Conservation (phyloP, 2,888 invertebrate genomes). For the Allygus modestus region DNA sequence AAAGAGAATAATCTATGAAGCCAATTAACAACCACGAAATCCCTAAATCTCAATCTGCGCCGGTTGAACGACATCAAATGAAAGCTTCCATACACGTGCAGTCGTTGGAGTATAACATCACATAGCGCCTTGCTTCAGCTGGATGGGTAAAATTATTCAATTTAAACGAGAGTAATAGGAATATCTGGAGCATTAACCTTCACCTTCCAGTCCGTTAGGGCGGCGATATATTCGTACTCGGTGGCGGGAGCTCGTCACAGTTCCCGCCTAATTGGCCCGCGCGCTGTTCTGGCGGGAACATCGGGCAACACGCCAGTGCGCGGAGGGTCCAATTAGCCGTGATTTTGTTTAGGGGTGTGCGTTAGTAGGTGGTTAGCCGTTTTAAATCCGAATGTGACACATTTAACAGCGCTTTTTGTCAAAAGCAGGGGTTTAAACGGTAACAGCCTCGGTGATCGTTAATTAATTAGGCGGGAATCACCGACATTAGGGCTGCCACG, state of each 20-base stretch:
- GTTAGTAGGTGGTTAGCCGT: not conserved
- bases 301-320: not conserved
- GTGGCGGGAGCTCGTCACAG: not conserved
- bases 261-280: conserved; percentile 30
- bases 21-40: too few species aligned
- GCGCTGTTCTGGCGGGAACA: not conserved
- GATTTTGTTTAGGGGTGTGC: conserved; percentile 16
- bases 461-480: conserved; percentile 9
- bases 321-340: conserved; percentile 37
- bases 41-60: not conserved
- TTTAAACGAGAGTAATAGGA: conserved; percentile 1
- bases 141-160: not conserved
- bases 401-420: conserved; percentile 23
- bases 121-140: not conserved
- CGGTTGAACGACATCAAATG: not conserved
- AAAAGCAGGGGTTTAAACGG: conserved; percentile 12
- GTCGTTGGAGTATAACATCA: too few species aligned
- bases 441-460: not conserved
- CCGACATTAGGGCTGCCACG: not conserved
- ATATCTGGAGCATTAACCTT: not conserved
- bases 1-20: too few species aligned
- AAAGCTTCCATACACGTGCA: not conserved
- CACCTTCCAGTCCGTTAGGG: conserved; percentile 36
- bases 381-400: not conserved
- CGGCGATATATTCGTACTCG: not conserved